A percentile compares a stretch with the other conserved stretches of the same genome.
Evolutionary conservation across 2,888 invertebrate genomes (phyloP).

Genomic region (Drosophila lutescens): DNA sequence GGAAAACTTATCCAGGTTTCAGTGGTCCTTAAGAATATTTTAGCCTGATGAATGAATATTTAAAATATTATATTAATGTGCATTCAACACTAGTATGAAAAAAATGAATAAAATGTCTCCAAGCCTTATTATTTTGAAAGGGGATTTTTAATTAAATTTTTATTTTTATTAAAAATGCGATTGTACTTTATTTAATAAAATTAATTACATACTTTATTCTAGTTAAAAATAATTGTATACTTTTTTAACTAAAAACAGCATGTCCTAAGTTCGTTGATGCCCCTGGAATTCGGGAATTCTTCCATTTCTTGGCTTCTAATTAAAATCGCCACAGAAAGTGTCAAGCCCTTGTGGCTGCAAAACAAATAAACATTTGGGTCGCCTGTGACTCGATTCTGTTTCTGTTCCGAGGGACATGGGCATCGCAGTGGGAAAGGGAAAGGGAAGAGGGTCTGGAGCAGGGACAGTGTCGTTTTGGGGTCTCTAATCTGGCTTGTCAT

Average conservation of each 20-base stretch:
- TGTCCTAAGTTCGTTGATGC: neutral
- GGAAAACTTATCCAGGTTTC: neutral
- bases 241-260: neutral
- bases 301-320: slow-evolving; percentile 61
- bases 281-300: neutral
- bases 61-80: too few species aligned
- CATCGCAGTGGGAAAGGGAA: neutral
- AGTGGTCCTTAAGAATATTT: too few species aligned
- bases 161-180: too few species aligned
- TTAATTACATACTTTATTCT: too few species aligned
- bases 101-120: too few species aligned
- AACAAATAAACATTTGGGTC: slow-evolving; percentile 56
- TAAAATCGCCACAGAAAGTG: slow-evolving; percentile 78
- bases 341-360: slow-evolving; percentile 60
- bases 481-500: slow-evolving; percentile 72
- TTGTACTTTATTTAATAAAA: too few species aligned
- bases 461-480: slow-evolving; percentile 54
- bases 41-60: too few species aligned
- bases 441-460: slow-evolving; percentile 8
- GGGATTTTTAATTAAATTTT: too few species aligned
- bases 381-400: slow-evolving; percentile 33
- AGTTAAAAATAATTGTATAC: too few species aligned
- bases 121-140: too few species aligned
- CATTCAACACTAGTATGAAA: too few species aligned
- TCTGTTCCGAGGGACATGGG: slow-evolving; percentile 17